phyloP scores from a whole-genome alignment of 2,888 invertebrate genomes.

The Oscheius myriophilus region DNA sequence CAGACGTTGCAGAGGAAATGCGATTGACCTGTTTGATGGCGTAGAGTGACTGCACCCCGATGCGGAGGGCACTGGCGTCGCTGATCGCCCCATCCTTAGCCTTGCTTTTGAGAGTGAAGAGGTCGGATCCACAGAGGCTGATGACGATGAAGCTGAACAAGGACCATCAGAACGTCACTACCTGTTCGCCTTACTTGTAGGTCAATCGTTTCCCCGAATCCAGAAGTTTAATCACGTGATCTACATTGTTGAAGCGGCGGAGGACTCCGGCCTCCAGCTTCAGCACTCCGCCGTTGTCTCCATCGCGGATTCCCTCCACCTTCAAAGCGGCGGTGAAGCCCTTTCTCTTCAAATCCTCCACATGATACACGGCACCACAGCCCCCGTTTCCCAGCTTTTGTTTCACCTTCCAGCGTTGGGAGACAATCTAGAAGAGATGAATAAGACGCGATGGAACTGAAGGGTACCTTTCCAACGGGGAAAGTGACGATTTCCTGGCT shows the following conservation, averaged over 20 bases:
- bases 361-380: slow-evolving; percentile 14
- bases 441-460: too few species aligned
- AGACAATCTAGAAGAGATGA: slow-evolving; percentile 5
- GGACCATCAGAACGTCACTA: too few species aligned
- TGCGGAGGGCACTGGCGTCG: slow-evolving; percentile 45
- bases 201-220: not conserved
- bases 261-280: slow-evolving; percentile 4
- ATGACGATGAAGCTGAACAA: slow-evolving; percentile 50
- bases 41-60: slow-evolving; percentile 45
- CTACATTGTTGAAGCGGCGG: too few species aligned
- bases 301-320: not conserved
- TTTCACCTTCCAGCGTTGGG: not conserved
- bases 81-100: slow-evolving; percentile 33
- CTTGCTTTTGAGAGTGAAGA: slow-evolving; percentile 42
- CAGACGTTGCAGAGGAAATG: not conserved
- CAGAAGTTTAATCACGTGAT: not conserved
- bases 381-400: slow-evolving; percentile 8
- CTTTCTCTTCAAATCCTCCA: slow-evolving; percentile 8
- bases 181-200: not conserved
- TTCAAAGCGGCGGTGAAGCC: slow-evolving; percentile 13
- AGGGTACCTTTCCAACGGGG: too few species aligned
- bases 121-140: slow-evolving; percentile 45
- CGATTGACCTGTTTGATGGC: slow-evolving; percentile 46
- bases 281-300: slow-evolving; percentile 7
- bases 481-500: too few species aligned